These are phyloP conservation scores for Pseudorhiza aurosa DNA, from an alignment of 30 jellyfish, hydroid and myxozoan species.

Conservation along the genomic window DNA sequence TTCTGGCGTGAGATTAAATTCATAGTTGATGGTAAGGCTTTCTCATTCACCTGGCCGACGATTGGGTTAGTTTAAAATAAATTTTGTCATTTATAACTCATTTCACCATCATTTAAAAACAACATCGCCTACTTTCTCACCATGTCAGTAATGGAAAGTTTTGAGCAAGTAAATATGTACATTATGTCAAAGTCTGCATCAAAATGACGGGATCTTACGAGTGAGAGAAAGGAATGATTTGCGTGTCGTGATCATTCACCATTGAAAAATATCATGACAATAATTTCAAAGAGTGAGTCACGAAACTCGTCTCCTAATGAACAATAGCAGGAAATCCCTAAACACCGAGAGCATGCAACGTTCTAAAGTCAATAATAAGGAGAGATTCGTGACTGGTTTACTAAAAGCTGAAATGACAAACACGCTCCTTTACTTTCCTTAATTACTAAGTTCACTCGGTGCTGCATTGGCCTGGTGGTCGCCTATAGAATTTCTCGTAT, in stretches of 20 bases:
- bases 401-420: background rate
- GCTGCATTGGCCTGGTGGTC: background rate
- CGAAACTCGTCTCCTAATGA: conserved; percentile 32
- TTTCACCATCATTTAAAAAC: no score
- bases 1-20: no score
- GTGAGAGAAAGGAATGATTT: background rate
- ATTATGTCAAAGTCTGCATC: no score
- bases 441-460: background rate
- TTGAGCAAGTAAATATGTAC: no score
- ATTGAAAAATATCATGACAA: conserved; percentile 46
- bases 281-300: conserved; percentile 27
- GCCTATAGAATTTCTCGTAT: background rate
- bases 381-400: conserved; percentile 43
- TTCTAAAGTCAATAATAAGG: conserved; percentile 15
- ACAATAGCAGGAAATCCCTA: conserved; percentile 35
- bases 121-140: no score
- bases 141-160: no score
- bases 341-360: conserved; percentile 8
- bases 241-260: conserved; percentile 55
- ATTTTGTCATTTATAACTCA: no score
- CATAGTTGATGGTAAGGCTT: no score
- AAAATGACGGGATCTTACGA: no score
- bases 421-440: background rate
- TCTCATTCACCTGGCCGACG: no score
- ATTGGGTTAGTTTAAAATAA: no score